These are phyloP conservation scores for Diadophis punctatus DNA, from an alignment of 2,113 vertebrate species.

Conservation along the genomic window DNA sequence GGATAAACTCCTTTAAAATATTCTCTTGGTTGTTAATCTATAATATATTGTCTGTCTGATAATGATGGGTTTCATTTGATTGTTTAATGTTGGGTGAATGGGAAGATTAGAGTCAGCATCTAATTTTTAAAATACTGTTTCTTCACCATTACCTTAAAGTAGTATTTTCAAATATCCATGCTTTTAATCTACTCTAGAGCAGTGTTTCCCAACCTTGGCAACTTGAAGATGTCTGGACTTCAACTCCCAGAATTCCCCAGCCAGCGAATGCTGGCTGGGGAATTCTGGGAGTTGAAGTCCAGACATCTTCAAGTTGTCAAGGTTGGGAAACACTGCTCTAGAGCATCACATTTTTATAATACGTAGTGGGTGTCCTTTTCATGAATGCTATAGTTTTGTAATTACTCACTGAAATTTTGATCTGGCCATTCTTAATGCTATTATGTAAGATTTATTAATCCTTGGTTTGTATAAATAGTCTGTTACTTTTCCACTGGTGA, in stretches of 20 bases:
- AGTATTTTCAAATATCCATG: not conserved
- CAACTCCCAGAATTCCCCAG: too few relatives aligned
- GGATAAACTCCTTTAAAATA: not conserved
- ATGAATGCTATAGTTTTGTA: not conserved
- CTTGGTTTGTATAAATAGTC: not conserved
- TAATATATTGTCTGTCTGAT: not conserved
- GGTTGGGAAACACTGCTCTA: too few relatives aligned
- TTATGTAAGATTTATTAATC: not conserved
- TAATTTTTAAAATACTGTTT: not conserved
- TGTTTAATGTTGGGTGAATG: not conserved
- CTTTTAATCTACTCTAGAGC: not conserved
- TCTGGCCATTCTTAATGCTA: not conserved
- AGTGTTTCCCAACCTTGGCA: too few relatives aligned
- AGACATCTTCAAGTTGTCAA: too few relatives aligned
- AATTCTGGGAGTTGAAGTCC: too few relatives aligned
- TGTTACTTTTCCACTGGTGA: not conserved
- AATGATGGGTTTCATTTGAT: not conserved
- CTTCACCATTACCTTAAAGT: not conserved
- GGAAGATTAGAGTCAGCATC: slow-evolving; percentile 5
- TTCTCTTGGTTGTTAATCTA: not conserved
- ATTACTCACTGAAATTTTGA: not conserved
- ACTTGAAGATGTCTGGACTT: too few relatives aligned
- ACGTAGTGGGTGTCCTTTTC: not conserved
- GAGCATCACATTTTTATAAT: not conserved
- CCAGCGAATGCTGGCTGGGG: too few relatives aligned